Evolutionary conservation across 2,888 invertebrate species (phyloP).

Genomic region (Lasioglossum oenotherae): DNA sequence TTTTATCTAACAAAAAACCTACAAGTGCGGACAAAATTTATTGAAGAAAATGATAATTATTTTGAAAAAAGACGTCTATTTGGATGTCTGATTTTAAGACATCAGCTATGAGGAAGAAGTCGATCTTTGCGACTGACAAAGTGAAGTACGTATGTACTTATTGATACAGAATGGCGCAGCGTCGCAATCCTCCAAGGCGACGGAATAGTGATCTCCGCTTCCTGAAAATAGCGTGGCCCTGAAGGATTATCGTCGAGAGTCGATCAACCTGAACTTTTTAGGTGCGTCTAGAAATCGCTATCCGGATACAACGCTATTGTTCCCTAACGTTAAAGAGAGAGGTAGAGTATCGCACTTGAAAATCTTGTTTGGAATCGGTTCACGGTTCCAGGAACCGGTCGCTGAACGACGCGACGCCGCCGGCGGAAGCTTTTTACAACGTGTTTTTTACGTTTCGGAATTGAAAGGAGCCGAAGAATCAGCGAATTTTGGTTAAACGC

Average conservation of each 20-base stretch:
- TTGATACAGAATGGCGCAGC: background rate
- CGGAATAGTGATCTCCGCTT: background rate
- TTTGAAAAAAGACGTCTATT: too few relatives aligned
- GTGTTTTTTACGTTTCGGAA: background rate
- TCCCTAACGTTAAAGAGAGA: background rate
- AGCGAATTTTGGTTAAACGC: background rate
- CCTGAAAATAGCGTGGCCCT: constrained; percentile 25
- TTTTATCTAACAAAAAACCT: too few relatives aligned
- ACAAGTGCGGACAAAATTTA: too few relatives aligned
- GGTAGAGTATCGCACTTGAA: background rate
- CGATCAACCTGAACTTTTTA: constrained; percentile 34
- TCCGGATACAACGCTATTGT: constrained; percentile 12
- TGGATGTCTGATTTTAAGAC: too few relatives aligned
- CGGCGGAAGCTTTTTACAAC: background rate
- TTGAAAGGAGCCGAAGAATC: background rate
- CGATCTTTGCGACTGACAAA: too few relatives aligned
- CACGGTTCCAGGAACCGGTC: constrained; percentile 22
- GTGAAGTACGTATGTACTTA: background rate
- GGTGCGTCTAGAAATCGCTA: constrained; percentile 27
- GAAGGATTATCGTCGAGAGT: constrained; percentile 25
- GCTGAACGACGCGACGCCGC: background rate
- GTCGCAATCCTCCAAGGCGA: background rate
- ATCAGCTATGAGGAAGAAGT: too few relatives aligned
- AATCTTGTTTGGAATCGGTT: constrained; percentile 11
- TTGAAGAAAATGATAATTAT: too few relatives aligned